phyloP scores from a whole-genome alignment of 2,888 invertebrate species.

The Athrips mouffetella region DNA sequence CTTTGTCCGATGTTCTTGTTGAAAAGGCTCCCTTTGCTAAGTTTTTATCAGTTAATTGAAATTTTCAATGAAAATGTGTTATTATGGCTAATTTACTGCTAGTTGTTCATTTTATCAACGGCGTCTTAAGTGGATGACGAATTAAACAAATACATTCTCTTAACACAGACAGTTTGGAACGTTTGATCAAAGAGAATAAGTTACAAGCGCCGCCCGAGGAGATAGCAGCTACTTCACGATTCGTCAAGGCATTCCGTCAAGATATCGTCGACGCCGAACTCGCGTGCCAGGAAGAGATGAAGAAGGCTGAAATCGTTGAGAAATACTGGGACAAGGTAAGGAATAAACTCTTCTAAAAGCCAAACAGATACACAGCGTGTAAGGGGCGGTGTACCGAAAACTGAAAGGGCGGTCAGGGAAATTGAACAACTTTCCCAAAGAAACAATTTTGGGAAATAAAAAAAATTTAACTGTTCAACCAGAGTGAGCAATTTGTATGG shows the following conservation, averaged over 20 bases:
- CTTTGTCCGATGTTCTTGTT: too few species aligned
- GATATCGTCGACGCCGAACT: constrained; percentile 80
- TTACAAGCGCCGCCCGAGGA: constrained; percentile 64
- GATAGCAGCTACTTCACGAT: constrained; percentile 71
- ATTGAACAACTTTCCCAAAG: too few species aligned
- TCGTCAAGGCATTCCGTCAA: constrained; percentile 72
- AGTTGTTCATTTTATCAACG: not conserved
- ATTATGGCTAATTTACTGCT: not conserved
- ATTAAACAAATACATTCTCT: not conserved
- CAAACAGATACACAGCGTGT: too few species aligned
- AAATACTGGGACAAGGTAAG: constrained; percentile 90
- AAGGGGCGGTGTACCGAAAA: too few species aligned
- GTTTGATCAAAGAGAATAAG: constrained; percentile 49
- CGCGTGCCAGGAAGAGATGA: constrained; percentile 75
- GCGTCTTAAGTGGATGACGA: not conserved
- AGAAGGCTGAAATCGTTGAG: constrained; percentile 81
- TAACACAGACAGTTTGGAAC: constrained; percentile 57
- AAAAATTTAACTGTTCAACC: too few species aligned
- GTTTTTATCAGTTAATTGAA: too few species aligned
- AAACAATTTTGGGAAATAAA: too few species aligned
- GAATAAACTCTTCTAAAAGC: not conserved
- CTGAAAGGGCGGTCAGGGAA: too few species aligned
- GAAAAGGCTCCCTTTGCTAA: too few species aligned
- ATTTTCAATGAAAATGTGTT: too few species aligned
- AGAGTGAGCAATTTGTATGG: too few species aligned